Evolutionary conservation across 1,140 invertebrate species (phyloP).

Genomic region (Pogonomyrmex barbatus): DNA sequence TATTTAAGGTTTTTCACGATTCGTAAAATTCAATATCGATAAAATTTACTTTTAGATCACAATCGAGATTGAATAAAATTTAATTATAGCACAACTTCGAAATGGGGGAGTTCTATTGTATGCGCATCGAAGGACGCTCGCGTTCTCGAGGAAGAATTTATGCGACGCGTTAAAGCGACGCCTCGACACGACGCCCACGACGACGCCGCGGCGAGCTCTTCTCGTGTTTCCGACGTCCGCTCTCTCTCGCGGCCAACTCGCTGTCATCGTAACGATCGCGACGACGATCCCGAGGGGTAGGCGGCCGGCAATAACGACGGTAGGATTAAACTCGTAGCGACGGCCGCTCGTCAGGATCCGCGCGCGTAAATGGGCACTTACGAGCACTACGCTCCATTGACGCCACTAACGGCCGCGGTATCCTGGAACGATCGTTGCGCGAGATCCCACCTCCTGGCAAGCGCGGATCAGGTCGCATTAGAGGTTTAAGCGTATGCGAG

Average conservation of each 20-base stretch:
- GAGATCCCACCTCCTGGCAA: conserved; percentile 13
- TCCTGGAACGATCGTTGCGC: conserved; percentile 43
- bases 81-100: not conserved
- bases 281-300: conserved; percentile 48
- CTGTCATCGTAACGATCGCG: conserved; percentile 62
- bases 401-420: conserved; percentile 50
- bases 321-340: conserved; percentile 66
- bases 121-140: not conserved
- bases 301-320: conserved; percentile 58
- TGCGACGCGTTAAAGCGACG: conserved; percentile 81
- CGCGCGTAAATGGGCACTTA: conserved; percentile 70
- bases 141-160: conserved; percentile 76
- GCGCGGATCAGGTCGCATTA: conserved; percentile 20
- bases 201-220: conserved; percentile 48
- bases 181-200: conserved; percentile 81
- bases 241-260: conserved; percentile 30
- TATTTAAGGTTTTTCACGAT: not conserved
- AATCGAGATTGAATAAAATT: conserved; percentile 4
- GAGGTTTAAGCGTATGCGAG: conserved; percentile 11
- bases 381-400: conserved; percentile 65
- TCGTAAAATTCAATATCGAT: not conserved
- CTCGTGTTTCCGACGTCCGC: conserved; percentile 52
- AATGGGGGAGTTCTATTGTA: not conserved
- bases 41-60: not conserved
- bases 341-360: conserved; percentile 65